Evolutionary conservation across 2,888 invertebrate genomes (phyloP).

Genomic region (Neria commutata): DNA sequence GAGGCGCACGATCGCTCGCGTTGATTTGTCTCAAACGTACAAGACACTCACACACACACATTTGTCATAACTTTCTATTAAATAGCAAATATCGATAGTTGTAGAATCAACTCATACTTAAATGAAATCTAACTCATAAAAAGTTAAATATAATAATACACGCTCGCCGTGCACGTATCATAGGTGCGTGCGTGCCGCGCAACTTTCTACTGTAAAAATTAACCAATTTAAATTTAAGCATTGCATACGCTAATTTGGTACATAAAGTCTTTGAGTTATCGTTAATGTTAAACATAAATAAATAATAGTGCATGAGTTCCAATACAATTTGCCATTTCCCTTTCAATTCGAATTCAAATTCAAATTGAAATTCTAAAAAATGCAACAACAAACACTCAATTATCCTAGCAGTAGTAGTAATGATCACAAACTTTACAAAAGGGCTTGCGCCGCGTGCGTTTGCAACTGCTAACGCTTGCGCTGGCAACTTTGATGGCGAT

Average conservation of each 20-base stretch:
- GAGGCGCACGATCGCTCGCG: conserved; percentile 1
- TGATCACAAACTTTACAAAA: conserved; percentile 18
- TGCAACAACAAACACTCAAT: conserved; percentile 29
- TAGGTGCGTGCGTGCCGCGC: conserved; percentile 30
- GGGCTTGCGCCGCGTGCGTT: conserved; percentile 5
- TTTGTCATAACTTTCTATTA: conserved; percentile 36
- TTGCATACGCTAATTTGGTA: conserved; percentile 52
- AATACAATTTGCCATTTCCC: not conserved
- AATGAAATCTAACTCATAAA: conserved; percentile 51
- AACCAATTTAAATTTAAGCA: conserved; percentile 43
- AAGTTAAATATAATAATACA: conserved; percentile 31
- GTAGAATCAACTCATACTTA: conserved; percentile 44
- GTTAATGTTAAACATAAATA: conserved; percentile 1
- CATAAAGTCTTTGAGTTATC: conserved; percentile 47
- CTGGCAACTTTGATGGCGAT: conserved; percentile 2
- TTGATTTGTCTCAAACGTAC: not conserved
- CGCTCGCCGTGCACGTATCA: conserved; percentile 26
- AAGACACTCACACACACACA: conserved; percentile 20
- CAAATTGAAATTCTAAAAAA: not conserved
- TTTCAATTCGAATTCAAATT: not conserved
- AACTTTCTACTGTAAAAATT: conserved; percentile 27
- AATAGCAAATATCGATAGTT: conserved; percentile 38
- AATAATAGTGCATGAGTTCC: not conserved
- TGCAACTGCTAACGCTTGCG: not conserved
- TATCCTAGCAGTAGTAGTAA: conserved; percentile 24